Conservation (phyloP, 1,140 invertebrate species). For the Trialeurodes vaporariorum region DNA sequence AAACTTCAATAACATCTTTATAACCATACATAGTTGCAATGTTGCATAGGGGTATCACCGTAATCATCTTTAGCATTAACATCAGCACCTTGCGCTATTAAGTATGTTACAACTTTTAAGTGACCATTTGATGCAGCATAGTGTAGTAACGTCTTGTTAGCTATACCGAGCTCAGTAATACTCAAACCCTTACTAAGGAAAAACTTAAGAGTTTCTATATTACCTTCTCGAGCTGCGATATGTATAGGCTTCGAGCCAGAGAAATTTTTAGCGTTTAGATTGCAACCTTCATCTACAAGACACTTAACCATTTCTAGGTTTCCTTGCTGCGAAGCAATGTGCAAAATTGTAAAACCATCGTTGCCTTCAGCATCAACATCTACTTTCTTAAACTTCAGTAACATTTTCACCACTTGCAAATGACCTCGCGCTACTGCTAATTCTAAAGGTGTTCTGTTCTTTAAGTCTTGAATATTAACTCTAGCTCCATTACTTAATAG, state of each 20-base stretch:
- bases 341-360: slow-evolving; percentile 39
- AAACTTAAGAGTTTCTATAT: slow-evolving; percentile 14
- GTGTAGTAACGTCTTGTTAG: slow-evolving; percentile 8
- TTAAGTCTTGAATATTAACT: slow-evolving; percentile 3
- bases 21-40: slow-evolving; percentile 36
- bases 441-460: slow-evolving; percentile 16
- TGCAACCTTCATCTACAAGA: slow-evolving; percentile 31
- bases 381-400: background rate
- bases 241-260: slow-evolving; percentile 42
- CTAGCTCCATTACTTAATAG: slow-evolving; percentile 8
- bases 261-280: slow-evolving; percentile 29
- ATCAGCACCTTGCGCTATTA: slow-evolving; percentile 7
- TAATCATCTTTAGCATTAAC: slow-evolving; percentile 28
- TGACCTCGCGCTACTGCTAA: slow-evolving; percentile 55
- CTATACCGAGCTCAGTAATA: background rate
- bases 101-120: slow-evolving; percentile 38
- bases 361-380: slow-evolving; percentile 41
- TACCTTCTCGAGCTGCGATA: slow-evolving; percentile 8
- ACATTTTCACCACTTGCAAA: slow-evolving; percentile 50
- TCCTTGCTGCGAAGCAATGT: slow-evolving; percentile 8
- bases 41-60: slow-evolving; percentile 38
- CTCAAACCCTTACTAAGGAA: slow-evolving; percentile 12
- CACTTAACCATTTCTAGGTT: slow-evolving; percentile 36
- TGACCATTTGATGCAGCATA: slow-evolving; percentile 10
- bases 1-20: background rate